Conservation (phyloP, 1,140 invertebrate genomes). For the Microplitis demolitor region DNA sequence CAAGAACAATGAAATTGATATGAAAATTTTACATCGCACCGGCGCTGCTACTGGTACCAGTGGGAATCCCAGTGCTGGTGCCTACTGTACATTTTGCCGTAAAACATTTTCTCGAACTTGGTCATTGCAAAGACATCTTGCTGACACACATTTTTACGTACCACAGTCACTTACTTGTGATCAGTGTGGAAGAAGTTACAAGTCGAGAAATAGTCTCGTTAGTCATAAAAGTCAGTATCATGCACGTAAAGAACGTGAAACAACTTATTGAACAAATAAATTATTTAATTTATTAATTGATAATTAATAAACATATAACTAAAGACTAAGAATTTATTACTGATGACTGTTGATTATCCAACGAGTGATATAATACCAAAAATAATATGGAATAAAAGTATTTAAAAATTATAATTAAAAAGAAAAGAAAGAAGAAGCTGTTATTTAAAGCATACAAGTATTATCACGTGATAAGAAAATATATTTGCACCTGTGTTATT, state of each 20-base stretch:
- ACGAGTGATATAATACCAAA: not conserved
- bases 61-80: conserved; percentile 33
- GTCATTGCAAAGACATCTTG: conserved; percentile 63
- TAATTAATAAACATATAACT: too few relatives aligned
- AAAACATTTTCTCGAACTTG: conserved; percentile 63
- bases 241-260: conserved; percentile 47
- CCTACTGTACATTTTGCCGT: conserved; percentile 59
- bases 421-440: not conserved
- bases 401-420: too few relatives aligned
- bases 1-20: too few relatives aligned
- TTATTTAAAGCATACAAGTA: not conserved
- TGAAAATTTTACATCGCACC: too few relatives aligned
- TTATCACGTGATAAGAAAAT: too few relatives aligned
- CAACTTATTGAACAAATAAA: conserved; percentile 9
- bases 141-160: conserved; percentile 63
- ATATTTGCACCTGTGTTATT: too few relatives aligned
- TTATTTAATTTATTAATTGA: too few relatives aligned
- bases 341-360: not conserved
- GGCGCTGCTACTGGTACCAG: not conserved
- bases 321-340: not conserved
- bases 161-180: conserved; percentile 61
- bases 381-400: not conserved
- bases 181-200: conserved; percentile 61
- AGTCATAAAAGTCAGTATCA: conserved; percentile 65
- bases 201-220: conserved; percentile 63